phyloP scores from a whole-genome alignment of 2,113 vertebrate species.

The Rostratula benghalensis region DNA sequence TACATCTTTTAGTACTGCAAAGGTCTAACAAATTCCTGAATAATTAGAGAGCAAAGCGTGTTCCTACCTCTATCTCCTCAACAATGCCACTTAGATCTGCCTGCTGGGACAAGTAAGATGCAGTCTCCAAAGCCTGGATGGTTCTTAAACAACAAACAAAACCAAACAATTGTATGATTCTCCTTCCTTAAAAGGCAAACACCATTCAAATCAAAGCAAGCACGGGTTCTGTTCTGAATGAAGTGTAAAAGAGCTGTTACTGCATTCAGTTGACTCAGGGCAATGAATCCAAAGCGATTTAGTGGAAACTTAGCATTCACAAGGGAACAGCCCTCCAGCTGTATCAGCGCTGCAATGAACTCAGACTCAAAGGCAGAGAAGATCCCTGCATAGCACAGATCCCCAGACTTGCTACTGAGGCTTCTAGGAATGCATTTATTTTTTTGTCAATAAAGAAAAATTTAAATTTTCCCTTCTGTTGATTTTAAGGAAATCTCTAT shows the following conservation, averaged over 20 bases:
- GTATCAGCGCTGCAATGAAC: neutral
- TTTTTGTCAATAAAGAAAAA: neutral
- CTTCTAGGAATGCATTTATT: neutral
- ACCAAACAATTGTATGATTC: neutral
- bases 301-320: neutral
- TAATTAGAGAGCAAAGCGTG: neutral
- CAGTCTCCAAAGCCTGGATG: conserved; percentile 87
- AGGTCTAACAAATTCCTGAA: neutral
- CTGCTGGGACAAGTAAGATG: conserved; percentile 91
- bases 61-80: conserved; percentile 94
- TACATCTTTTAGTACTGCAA: neutral
- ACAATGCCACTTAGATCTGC: conserved; percentile 90
- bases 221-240: neutral
- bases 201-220: neutral
- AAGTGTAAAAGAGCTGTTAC: neutral
- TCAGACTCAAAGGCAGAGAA: neutral
- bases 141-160: conserved; percentile 79
- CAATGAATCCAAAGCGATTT: neutral
- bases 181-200: neutral
- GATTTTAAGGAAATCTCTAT: neutral
- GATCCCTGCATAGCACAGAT: neutral
- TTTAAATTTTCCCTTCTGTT: neutral
- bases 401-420: neutral
- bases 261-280: neutral
- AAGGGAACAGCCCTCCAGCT: neutral